Evolutionary conservation across 2,113 vertebrate genomes (phyloP), one percentile per base, ranked within the genome.

Genomic region (Elephantulus edwardii): DNA sequence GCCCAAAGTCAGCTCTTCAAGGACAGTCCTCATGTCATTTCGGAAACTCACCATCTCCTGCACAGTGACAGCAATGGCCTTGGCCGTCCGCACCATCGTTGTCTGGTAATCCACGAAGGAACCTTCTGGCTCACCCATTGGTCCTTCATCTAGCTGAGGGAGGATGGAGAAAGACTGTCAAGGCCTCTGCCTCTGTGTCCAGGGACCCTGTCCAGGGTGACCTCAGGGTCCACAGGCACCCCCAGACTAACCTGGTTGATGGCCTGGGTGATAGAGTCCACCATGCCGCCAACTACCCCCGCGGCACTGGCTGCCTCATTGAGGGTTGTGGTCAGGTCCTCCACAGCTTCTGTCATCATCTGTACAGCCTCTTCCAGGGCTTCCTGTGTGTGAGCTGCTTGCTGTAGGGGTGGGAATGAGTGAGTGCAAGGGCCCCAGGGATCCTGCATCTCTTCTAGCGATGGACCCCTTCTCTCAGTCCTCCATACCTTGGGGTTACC

Each of bases 71-170:
- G 99, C 99, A 0, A 99, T 99, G 91, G 99, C 99, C 93, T 99
- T 99, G 92, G 99, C 99, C 0, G 99, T 99, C 97, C 98, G 99
- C 90, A 99, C 99, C 99, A 99, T 99, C 0, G 99, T 99, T 12
- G 99, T 99, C 95, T 99, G 99, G 95, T 99, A 99, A 96, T 99
- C 99, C 95, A 99, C 99, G 42, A 99, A 99, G n/a, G 98, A 98
- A 46, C 99, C 99, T 66, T 99, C 99, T 26, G 99, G 98, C 64
- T 99, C 99, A 0, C 98, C 97, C 77, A 96, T 83, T 1, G 98
- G 98, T 9, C 98, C 96, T 77, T 99, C 98, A 0, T 99, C 98
- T 97, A 99, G 98, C 97, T 98, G 96, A 75, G 24, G 80, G 68
- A 48, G 8, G 56, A 28, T 50, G 16, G 50, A 70, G 6, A 6